Conservation (phyloP, 2,888 invertebrate genomes). For the Endotricha flammealis region DNA sequence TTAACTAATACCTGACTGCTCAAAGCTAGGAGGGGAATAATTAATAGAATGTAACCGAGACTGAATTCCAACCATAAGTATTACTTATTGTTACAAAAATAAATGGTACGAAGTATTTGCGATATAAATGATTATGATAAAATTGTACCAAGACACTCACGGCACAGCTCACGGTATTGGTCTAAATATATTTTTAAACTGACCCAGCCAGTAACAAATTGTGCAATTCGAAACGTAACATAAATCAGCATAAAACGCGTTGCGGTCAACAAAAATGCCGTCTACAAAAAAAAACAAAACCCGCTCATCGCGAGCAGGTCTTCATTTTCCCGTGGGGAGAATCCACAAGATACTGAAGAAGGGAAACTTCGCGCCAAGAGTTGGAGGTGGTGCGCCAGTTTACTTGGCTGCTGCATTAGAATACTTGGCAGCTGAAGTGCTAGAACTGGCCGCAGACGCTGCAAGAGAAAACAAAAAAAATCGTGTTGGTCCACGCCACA, state of each 20-base stretch:
- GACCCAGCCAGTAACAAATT: not conserved
- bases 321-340: constrained; percentile 76
- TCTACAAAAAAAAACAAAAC: constrained; percentile 33
- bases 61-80: too few species aligned
- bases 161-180: too few species aligned
- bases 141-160: too few species aligned
- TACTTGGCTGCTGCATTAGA: constrained; percentile 79
- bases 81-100: too few species aligned
- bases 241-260: not conserved
- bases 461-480: constrained; percentile 82
- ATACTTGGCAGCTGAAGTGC: constrained; percentile 54
- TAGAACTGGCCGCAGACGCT: constrained; percentile 53
- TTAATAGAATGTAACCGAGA: too few species aligned
- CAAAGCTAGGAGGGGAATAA: too few species aligned
- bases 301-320: constrained; percentile 69
- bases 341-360: constrained; percentile 77
- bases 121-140: too few species aligned
- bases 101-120: too few species aligned
- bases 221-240: not conserved
- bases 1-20: too few species aligned
- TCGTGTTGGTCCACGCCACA: constrained; percentile 51
- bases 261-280: constrained; percentile 22
- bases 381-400: constrained; percentile 73
- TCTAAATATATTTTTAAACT: not conserved
- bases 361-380: constrained; percentile 79